These are phyloP conservation scores for Drosophila pseudoananassae DNA, from an alignment of 1,140 invertebrate species.

Conservation along the genomic window DNA sequence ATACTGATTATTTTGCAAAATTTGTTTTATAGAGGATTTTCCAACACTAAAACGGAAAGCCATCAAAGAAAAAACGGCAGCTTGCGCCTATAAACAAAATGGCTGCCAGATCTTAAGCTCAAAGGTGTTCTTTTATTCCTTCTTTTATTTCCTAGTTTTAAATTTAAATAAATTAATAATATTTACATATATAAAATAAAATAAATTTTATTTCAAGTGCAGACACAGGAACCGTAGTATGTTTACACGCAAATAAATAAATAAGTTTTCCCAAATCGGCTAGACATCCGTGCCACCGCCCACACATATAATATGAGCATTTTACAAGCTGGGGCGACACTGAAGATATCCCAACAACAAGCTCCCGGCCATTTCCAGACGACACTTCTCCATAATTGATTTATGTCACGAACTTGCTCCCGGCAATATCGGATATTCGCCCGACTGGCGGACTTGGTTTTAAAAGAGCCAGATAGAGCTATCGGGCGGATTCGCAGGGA, in stretches of 20 bases:
- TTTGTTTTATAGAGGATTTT: no score
- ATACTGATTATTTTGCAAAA: not conserved
- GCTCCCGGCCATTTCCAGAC: slow-evolving; percentile 21
- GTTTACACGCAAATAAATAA: slow-evolving; percentile 20
- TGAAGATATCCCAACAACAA: slow-evolving; percentile 13
- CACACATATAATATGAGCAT: slow-evolving; percentile 33
- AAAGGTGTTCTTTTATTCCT: not conserved
- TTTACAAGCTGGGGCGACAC: slow-evolving; percentile 8
- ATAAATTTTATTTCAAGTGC: slow-evolving; percentile 9
- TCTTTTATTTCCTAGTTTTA: no score
- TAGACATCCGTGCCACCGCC: slow-evolving; percentile 44
- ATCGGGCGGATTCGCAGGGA: slow-evolving; percentile 19
- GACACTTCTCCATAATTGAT: slow-evolving; percentile 62
- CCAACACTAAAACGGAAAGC: no score
- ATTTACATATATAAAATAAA: not conserved
- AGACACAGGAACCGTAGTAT: slow-evolving; percentile 22
- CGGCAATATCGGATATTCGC: slow-evolving; percentile 17
- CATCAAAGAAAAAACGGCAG: no score
- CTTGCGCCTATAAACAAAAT: no score
- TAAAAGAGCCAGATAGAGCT: slow-evolving; percentile 31
- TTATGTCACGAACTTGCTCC: slow-evolving; percentile 62
- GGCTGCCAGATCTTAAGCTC: not conserved
- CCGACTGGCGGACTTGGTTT: not conserved
- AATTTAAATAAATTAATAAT: not conserved
- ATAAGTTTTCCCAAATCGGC: slow-evolving; percentile 62